phyloP scores from a whole-genome alignment of 1,140 invertebrate species.

The Cherax quadricarinatus region DNA sequence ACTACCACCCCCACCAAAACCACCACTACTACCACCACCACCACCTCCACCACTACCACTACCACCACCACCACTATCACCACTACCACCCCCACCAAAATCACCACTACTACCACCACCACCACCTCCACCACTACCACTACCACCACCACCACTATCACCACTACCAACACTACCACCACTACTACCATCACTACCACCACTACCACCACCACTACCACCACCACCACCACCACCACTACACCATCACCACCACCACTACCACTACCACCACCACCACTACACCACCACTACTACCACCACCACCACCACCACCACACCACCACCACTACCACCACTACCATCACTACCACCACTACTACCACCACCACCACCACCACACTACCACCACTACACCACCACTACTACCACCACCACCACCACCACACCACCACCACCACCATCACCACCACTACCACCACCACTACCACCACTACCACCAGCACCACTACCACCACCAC shows the following conservation, averaged over 20 bases:
- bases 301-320: too few species aligned
- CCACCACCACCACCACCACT: neutral
- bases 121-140: too few species aligned
- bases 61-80: neutral
- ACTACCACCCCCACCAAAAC: too few species aligned
- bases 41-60: too few species aligned
- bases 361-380: conserved; percentile 26
- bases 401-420: neutral
- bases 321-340: neutral
- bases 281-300: neutral
- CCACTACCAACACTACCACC: too few species aligned
- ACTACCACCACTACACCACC: neutral
- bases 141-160: too few species aligned
- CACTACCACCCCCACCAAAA: too few species aligned
- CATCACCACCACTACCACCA: neutral
- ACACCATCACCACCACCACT: neutral
- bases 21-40: too few species aligned
- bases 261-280: neutral
- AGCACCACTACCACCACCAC: neutral
- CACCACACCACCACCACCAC: neutral
- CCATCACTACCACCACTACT: neutral
- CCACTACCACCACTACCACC: neutral
- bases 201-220: neutral
- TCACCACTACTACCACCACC: too few species aligned
- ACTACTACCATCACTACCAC: too few species aligned